A percentile compares a stretch with the other conserved stretches of the same genome.
phyloP scores from a whole-genome alignment of 2,797 vertebrate genomes.

The Leptatherina wallacei region DNA sequence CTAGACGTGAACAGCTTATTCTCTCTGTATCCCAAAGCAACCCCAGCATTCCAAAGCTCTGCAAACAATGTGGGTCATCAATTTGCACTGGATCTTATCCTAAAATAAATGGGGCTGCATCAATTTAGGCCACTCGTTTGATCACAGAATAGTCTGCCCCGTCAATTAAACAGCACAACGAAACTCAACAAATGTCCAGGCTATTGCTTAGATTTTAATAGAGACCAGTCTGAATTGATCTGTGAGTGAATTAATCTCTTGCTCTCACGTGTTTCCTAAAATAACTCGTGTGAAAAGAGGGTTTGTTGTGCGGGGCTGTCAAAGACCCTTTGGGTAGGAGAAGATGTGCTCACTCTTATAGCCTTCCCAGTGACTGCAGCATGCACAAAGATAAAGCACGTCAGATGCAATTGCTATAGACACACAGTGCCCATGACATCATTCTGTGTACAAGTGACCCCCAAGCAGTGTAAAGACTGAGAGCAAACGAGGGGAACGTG shows the following conservation, averaged over 20 bases:
- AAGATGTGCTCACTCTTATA: constrained; percentile 66
- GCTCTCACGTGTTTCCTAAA: constrained; percentile 77
- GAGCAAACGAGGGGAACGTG: constrained; percentile 65
- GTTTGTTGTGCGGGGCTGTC: constrained; percentile 64
- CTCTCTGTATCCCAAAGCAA: constrained; percentile 26
- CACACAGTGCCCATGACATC: constrained; percentile 81
- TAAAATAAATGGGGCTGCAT: constrained; percentile 69
- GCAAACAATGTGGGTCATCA: constrained; percentile 68
- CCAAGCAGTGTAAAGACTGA: constrained; percentile 62
- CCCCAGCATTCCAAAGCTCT: constrained; percentile 40
- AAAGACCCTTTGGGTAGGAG: constrained; percentile 61
- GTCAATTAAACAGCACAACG: constrained; percentile 62
- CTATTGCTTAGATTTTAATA: constrained; percentile 54
- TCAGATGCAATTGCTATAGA: constrained; percentile 81
- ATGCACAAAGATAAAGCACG: constrained; percentile 87
- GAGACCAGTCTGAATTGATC: constrained; percentile 52
- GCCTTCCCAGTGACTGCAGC: constrained; percentile 61
- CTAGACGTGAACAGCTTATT: constrained; percentile 41
- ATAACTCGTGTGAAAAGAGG: constrained; percentile 78
- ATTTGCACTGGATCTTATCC: constrained; percentile 50
- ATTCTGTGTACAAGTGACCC: constrained; percentile 75
- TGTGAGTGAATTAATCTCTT: constrained; percentile 61
- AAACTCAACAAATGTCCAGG: constrained; percentile 45
- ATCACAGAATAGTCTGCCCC: constrained; percentile 45
- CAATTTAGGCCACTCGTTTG: constrained; percentile 63